Conservation (phyloP, 2,888 invertebrate genomes). For the Melipona beecheii region DNA sequence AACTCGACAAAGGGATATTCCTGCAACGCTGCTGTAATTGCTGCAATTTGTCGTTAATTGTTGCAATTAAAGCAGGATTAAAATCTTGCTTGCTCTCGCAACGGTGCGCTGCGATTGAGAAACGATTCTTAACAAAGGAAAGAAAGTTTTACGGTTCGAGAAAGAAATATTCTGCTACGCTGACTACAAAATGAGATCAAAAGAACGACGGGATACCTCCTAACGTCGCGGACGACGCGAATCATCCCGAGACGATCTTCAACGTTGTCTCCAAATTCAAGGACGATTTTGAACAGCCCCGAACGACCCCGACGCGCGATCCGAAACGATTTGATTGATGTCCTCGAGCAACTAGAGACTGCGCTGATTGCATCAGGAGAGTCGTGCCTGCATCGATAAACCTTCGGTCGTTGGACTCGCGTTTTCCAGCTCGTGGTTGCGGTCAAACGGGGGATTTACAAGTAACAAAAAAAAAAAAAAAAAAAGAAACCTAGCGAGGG, state of each 20-base stretch:
- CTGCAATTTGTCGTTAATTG: no score
- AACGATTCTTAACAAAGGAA: no score
- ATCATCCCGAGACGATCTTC: not conserved
- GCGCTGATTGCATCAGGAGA: conserved; percentile 14
- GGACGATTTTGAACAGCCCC: not conserved
- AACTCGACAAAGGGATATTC: no score
- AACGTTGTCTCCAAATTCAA: not conserved
- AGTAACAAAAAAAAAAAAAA: not conserved
- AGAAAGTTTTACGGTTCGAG: no score
- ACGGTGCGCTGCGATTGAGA: no score
- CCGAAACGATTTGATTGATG: conserved; percentile 7
- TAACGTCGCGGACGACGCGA: not conserved
- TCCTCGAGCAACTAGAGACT: conserved; percentile 1
- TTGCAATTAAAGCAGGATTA: no score
- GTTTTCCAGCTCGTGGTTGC: conserved; percentile 47
- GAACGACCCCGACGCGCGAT: not conserved
- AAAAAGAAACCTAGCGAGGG: conserved; percentile 15
- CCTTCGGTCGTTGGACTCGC: conserved; percentile 40
- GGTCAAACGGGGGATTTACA: conserved; percentile 34
- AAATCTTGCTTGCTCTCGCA: no score
- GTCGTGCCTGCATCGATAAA: conserved; percentile 11
- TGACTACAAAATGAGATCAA: no score
- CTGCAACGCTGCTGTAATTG: no score
- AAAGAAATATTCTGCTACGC: no score
- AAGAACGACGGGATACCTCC: no score